phyloP scores from a whole-genome alignment of 2,797 vertebrate species.

The Galagoides demidoff region DNA sequence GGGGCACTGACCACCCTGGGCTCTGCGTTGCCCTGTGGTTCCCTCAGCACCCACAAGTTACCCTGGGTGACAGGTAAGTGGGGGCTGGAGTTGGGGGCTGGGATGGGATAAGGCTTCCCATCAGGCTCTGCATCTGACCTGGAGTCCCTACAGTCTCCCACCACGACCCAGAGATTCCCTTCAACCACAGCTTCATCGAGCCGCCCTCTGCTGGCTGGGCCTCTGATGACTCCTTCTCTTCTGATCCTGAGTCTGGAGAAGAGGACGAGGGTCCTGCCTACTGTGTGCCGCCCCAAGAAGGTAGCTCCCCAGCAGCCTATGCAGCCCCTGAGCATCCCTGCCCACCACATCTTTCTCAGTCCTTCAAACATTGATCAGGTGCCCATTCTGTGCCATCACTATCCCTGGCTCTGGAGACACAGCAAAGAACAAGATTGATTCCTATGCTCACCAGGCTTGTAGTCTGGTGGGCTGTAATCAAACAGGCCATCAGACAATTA shows the following conservation, averaged over 20 bases:
- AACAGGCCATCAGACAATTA: not conserved
- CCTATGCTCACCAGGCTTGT: not conserved
- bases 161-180: slow-evolving; percentile 95
- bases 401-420: not conserved
- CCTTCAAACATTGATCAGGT: not conserved
- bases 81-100: not conserved
- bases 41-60: slow-evolving; percentile 91
- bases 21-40: slow-evolving; percentile 91
- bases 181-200: slow-evolving; percentile 99
- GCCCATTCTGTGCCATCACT: not conserved
- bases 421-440: not conserved
- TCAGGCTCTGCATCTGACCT: not conserved
- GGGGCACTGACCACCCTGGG: slow-evolving; percentile 92
- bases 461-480: not conserved
- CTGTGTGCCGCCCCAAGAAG: slow-evolving; percentile 94
- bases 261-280: slow-evolving; percentile 93
- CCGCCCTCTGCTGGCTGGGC: slow-evolving; percentile 94
- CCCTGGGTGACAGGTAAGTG: slow-evolving; percentile 95
- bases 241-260: slow-evolving; percentile 91
- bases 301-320: slow-evolving; percentile 74
- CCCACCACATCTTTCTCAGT: not conserved
- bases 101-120: not conserved
- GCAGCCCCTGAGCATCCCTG: not conserved
- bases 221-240: slow-evolving; percentile 93
- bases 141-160: slow-evolving; percentile 91